Base-by-base conservation (phyloP, 23 tunicate species). In the Oikopleura dioica region DNA sequence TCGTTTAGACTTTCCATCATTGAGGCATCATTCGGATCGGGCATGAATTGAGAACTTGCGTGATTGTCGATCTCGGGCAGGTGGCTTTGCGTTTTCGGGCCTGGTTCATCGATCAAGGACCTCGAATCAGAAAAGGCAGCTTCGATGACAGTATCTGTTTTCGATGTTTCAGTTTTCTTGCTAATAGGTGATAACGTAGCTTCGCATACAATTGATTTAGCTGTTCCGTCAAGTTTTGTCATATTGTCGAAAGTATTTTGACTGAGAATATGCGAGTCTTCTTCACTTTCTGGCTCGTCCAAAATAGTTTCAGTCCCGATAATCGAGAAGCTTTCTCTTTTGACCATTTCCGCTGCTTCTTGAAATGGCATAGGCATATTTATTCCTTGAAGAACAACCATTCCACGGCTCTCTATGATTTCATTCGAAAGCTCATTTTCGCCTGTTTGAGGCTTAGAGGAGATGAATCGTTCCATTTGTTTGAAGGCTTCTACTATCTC, bases 361-460 rank as follows among this genome's bases (percentile, higher is more conserved):
- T 4, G 32, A 63, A 63, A 63, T 63, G 72, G 2, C 32, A 63
- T 23, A 2, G 72, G 72, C 5, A 23, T 28, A 21, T 24, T 63
- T 21, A 24, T 21, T 21, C 33, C 33, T 2, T 23, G 33, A 21
- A 63, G 33, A 4, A 63, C 33, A 2, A 63, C 26, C 33, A 12
- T 63, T 12, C 26, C 72, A 63, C 30, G 5, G 2, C 5, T 63
- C 26, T 63, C 5, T 12, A 23, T 23, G 26, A 5, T 24, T 24
- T 63, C 72, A n/a, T n/a, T n/a, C 29, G 72, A 63, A 63, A 63
- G 16, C 5, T 63, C 72, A 16, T 63, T 28, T 28, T 63, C 72
- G 72, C 72, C 72, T 5, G 72, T 63, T 63, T 63, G 72, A 12
- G 16, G 16, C 72, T 63, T 63, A 12, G 16, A 12, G 33, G 72